A percentile compares a stretch with the other conserved stretches of the same genome.
Conservation (phyloP, 1,140 invertebrate genomes). For the Onthophagus taurus region DNA sequence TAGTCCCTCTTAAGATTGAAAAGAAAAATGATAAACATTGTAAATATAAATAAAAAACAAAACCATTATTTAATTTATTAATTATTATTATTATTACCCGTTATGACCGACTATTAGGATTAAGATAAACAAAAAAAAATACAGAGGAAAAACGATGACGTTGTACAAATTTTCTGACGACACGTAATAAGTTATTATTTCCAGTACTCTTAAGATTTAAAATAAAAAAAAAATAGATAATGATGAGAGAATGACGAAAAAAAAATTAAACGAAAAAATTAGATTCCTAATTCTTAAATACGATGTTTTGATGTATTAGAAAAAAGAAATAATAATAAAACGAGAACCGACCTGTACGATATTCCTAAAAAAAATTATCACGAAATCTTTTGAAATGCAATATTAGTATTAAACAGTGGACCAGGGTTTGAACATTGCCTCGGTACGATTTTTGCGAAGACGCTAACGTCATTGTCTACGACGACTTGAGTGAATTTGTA, state of each 20-base stretch:
- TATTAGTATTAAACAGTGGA: slow-evolving; percentile 30
- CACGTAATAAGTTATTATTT: too few relatives aligned
- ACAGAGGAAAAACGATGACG: too few relatives aligned
- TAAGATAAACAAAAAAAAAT: too few relatives aligned
- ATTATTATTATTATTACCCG: not conserved
- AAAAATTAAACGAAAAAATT: too few relatives aligned
- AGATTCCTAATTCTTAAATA: too few relatives aligned
- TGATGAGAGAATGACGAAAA: too few relatives aligned
- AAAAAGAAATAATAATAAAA: slow-evolving; percentile 1
- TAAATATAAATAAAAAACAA: slow-evolving; percentile 21
- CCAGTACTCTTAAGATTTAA: not conserved
- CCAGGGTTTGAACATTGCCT: slow-evolving; percentile 26
- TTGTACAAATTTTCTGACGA: not conserved
- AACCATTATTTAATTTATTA: too few relatives aligned
- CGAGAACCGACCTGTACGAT: slow-evolving; percentile 9
- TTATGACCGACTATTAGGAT: too few relatives aligned
- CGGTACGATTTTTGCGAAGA: slow-evolving; percentile 4
- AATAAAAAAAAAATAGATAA: too few relatives aligned
- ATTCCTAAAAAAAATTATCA: slow-evolving; percentile 19
- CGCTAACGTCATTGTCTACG: not conserved
- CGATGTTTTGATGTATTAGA: too few relatives aligned
- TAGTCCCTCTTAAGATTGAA: slow-evolving; percentile 23
- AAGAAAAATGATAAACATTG: slow-evolving; percentile 14
- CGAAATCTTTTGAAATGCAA: slow-evolving; percentile 26
- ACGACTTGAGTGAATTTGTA: slow-evolving; percentile 25